Base-by-base conservation (phyloP, 1,140 invertebrate species). In the Brachionus paranguensis region DNA sequence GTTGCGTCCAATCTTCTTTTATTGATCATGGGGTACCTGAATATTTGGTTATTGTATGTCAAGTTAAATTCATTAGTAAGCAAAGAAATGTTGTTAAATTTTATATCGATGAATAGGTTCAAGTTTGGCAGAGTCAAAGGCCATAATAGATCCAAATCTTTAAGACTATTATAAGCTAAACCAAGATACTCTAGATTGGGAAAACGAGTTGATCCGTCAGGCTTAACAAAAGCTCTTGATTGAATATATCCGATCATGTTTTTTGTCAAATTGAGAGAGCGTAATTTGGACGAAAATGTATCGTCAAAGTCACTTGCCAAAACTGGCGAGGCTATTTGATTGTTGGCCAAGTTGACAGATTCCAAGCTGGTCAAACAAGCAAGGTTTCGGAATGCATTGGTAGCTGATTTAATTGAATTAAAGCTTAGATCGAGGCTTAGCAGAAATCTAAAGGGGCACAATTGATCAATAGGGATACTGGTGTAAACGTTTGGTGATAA, bases 401-500 rank as follows among this genome's bases (percentile, higher is more conserved):
- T 1, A 10, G 41, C 12, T 20, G 53, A 37, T 81, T 81, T 27
- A 10, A 81, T 64, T 11, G 10, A 14, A 64, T 81, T 81, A 17
- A 37, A 81, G 43, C 78, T 81, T 37, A 81, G 14, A 45, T 81
- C 78, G 14, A 81, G n/a, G 8, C 6, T n/a, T 3, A 17, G 3
- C 11, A 64, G 10, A 33, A 55, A 64, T 24, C 37, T 81, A 47
- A 81, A 81, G 5, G 8, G 50, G 43, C 78, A 81, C 43, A 81
- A 68, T 24, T 81, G 50, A 41, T 43, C 17, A 7, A 43, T 60
- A 14, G 78, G 78, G 10, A 81, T 81, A 14, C 10, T 10, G 4
- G 78, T 64, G n/a, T 65, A 81, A 12, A 81, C 14, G 37, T 81
- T 81, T 20, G 78, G 78, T 24, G 78, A 81, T 1, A 81, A 7